Conservation (phyloP, 1,140 invertebrate species). For the Ladona fulva region DNA sequence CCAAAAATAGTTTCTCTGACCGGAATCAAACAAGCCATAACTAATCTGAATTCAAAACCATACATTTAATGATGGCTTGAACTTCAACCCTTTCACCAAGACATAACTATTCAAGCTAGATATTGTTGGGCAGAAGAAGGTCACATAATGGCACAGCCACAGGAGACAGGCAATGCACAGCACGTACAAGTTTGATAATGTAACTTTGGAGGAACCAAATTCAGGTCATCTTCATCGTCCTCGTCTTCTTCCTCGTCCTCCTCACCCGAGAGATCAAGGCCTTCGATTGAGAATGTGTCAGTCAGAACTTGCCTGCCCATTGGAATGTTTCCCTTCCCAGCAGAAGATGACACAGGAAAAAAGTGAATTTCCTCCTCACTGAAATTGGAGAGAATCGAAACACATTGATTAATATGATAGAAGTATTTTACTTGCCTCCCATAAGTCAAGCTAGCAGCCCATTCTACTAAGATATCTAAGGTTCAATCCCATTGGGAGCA, state of each 20-base stretch:
- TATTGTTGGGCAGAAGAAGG: neutral
- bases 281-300: neutral
- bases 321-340: neutral
- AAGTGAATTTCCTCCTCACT: neutral
- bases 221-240: neutral
- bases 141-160: constrained; percentile 1
- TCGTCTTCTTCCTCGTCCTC: neutral
- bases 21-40: neutral
- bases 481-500: too few species aligned
- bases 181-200: neutral
- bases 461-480: too few species aligned
- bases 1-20: neutral
- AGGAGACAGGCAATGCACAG: neutral
- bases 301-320: neutral
- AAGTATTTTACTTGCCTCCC: too few species aligned
- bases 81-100: neutral
- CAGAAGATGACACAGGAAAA: neutral
- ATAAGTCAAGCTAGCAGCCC: too few species aligned
- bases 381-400: neutral
- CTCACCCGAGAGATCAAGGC: neutral
- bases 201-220: constrained; percentile 5
- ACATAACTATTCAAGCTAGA: neutral
- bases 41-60: neutral
- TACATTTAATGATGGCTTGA: neutral
- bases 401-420: neutral